Conservation (phyloP, 2,113 vertebrate species). For the Microcebus murinus region DNA sequence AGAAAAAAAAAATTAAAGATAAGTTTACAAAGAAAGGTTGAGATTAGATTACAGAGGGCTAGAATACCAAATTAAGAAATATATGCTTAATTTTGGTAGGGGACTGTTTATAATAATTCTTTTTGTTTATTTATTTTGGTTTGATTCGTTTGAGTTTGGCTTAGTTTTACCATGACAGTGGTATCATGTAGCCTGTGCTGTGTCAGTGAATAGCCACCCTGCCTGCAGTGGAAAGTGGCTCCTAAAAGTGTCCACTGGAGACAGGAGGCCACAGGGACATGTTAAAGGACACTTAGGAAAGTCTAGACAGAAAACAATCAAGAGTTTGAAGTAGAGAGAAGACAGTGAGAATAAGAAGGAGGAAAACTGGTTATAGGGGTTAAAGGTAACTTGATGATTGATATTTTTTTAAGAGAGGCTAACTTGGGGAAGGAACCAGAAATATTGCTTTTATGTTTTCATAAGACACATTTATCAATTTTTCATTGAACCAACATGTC, state of each 20-base stretch:
- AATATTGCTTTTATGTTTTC: background rate
- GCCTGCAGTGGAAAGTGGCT: background rate
- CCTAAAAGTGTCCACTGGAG: background rate
- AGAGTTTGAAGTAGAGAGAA: background rate
- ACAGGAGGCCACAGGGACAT: background rate
- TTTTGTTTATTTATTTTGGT: background rate
- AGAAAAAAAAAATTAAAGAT: background rate
- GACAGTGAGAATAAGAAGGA: background rate
- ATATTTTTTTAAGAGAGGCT: background rate
- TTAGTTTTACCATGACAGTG: background rate
- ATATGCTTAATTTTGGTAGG: background rate
- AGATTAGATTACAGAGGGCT: background rate
- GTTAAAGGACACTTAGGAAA: background rate
- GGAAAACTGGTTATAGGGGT: background rate
- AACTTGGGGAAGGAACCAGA: background rate
- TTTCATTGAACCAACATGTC: background rate
- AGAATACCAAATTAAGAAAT: background rate
- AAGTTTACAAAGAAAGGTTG: background rate
- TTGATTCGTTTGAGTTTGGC: background rate
- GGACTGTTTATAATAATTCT: background rate
- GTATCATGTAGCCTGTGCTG: fast-evolving
- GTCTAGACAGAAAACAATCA: background rate
- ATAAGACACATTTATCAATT: background rate
- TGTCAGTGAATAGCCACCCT: no score
- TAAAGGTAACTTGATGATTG: background rate